Evolutionary conservation across 2,888 invertebrate genomes (phyloP).

Genomic region (Eristalinus aeneus): DNA sequence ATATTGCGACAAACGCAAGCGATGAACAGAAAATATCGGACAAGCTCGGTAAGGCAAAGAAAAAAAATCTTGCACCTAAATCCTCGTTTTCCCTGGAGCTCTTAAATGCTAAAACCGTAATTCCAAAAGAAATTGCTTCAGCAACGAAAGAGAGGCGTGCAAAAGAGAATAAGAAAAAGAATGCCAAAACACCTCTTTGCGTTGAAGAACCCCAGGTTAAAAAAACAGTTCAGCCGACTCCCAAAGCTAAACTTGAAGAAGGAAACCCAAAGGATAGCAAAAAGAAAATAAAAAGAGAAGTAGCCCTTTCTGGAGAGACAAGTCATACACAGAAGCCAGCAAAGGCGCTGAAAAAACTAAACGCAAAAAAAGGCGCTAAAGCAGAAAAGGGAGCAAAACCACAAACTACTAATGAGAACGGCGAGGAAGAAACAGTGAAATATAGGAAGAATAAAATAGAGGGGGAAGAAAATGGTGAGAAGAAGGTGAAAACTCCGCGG

Average conservation of each 20-base stretch:
- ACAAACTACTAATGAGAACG: background rate
- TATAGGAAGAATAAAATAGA: background rate
- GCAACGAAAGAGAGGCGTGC: background rate
- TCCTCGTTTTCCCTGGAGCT: no score
- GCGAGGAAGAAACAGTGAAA: background rate
- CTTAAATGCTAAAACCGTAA: no score
- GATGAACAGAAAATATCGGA: background rate
- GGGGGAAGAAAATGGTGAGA: background rate
- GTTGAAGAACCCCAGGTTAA: background rate
- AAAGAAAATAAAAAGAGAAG: constrained; percentile 16
- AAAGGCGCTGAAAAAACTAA: background rate
- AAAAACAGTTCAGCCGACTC: background rate
- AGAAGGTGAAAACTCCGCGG: background rate
- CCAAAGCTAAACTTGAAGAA: background rate
- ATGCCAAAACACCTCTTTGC: no score
- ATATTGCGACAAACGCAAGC: background rate
- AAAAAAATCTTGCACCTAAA: background rate
- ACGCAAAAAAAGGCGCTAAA: background rate
- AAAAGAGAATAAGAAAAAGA: background rate
- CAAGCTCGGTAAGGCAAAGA: background rate
- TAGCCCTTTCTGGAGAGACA: background rate
- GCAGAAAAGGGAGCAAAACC: background rate
- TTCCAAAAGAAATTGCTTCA: background rate
- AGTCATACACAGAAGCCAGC: background rate
- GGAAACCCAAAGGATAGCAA: background rate